phyloP scores from a whole-genome alignment of 2,113 vertebrate species.

The Laticauda colubrina region DNA sequence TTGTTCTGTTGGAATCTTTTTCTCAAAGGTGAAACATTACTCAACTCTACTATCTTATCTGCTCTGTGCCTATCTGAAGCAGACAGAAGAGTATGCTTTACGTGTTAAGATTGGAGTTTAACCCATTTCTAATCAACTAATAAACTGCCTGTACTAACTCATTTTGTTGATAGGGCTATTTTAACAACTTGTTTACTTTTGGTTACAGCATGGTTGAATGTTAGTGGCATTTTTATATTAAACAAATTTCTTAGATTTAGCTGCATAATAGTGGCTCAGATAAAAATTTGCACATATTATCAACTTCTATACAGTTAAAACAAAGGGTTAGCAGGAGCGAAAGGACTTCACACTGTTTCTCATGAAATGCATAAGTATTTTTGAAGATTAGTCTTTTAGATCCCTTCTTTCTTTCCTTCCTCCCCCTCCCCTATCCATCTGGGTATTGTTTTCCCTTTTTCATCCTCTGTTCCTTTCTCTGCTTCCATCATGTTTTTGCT shows the following conservation, averaged over 20 bases:
- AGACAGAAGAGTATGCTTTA: not conserved
- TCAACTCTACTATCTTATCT: slow-evolving; percentile 4
- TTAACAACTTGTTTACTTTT: slow-evolving; percentile 2
- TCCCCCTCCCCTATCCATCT: not conserved
- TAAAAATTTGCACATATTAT: not conserved
- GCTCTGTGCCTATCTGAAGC: not conserved
- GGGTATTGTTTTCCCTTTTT: not conserved
- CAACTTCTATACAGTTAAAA: not conserved
- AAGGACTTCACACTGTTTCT: not conserved
- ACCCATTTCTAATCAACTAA: not conserved
- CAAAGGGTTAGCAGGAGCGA: not conserved
- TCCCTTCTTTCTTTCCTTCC: too few species aligned
- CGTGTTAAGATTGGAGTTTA: not conserved
- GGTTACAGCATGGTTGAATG: not conserved
- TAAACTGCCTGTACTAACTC: not conserved
- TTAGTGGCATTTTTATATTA: not conserved
- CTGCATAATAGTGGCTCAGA: not conserved
- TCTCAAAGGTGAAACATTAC: not conserved
- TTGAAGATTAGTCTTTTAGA: not conserved
- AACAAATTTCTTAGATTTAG: not conserved
- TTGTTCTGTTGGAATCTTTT: not conserved
- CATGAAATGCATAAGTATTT: not conserved
- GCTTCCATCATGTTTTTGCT: not conserved
- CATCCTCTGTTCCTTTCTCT: not conserved
- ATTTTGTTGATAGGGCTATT: not conserved